Conservation (phyloP, 2,888 invertebrate genomes). For the Agrotis segetum region DNA sequence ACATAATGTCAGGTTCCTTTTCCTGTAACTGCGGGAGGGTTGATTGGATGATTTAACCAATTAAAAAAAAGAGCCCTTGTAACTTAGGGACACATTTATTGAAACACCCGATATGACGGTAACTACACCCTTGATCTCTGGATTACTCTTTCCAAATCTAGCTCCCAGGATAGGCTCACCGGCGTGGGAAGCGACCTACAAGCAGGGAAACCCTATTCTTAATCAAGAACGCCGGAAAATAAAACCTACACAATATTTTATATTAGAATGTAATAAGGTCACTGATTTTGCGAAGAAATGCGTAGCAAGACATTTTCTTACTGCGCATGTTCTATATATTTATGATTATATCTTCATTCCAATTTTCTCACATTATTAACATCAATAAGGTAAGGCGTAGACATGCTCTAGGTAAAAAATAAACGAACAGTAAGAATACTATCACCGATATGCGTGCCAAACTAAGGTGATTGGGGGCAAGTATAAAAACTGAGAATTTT, state of each 20-base stretch:
- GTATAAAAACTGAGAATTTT: conserved; percentile 15
- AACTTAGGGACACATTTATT: too few species aligned
- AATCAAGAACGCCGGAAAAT: conserved; percentile 4
- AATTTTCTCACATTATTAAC: neutral
- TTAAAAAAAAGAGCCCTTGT: too few species aligned
- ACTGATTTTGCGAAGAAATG: conserved; percentile 35
- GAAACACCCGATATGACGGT: too few species aligned
- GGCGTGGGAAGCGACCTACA: conserved; percentile 28
- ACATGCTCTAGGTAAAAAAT: neutral
- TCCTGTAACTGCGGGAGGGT: too few species aligned
- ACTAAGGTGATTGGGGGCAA: neutral
- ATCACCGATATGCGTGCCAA: conserved; percentile 29
- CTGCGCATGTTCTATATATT: conserved; percentile 23
- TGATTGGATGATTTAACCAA: too few species aligned
- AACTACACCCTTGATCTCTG: too few species aligned
- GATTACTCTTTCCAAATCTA: neutral
- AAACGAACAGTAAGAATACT: neutral
- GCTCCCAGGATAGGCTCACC: neutral
- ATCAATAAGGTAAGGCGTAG: conserved; percentile 12
- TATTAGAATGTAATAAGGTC: conserved; percentile 44
- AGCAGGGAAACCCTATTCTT: conserved; percentile 19
- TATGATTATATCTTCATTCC: conserved; percentile 22
- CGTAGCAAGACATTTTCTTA: conserved; percentile 17
- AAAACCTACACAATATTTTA: conserved; percentile 44
- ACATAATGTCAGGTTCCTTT: too few species aligned